Evolutionary conservation across 2,888 invertebrate species (phyloP), one percentile per base, ranked within the genome.

Genomic region (Caenorhabditis japonica): DNA sequence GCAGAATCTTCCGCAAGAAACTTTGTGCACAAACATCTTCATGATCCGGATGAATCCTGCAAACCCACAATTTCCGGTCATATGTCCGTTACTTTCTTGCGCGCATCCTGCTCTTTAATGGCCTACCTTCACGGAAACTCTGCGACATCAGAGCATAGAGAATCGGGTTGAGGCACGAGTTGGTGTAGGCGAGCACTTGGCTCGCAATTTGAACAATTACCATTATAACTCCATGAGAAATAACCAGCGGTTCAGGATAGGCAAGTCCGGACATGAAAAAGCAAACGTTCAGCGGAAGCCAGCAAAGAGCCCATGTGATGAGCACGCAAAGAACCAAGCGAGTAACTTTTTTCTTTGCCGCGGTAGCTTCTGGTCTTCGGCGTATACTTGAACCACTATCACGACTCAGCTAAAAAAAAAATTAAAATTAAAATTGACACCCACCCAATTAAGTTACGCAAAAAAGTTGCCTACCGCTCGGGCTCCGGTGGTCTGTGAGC

Each of bases 71-170:
- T 47, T 46, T 55, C 21, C 38, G 7, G 13, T 30, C 36, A 55
- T 23, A 30, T 39, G 10, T n/a, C 8, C 36, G 21, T 43, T 8
- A 5, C 23, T 36, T 36, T 36, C 23, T 19, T 34, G 33, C 33
- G 15, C 0, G 36, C 21, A 27, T 25, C 12, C n/a, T 47, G 15
- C 12, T 15, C 1, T 33, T 44, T 44, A 33, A 25, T 10, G 15
- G 23, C 44, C 21, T 30, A 76, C 94, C 94, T 87, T 94, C 92
- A 82, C 95, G 91, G 90, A 96, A 95, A 90, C 94, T 94, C 85
- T 95, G 95, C 1, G 94, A 95, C 53, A 95, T 91, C 89, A 95
- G 94, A 3, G 95, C 95, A 90, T 96, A 96, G 52, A 96, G 91
- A 81, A 96, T 92, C 0, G 95, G 95, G 89, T 96, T 95, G 85